phyloP scores from a whole-genome alignment of 2,888 invertebrate genomes.

The Tachina grossa region DNA sequence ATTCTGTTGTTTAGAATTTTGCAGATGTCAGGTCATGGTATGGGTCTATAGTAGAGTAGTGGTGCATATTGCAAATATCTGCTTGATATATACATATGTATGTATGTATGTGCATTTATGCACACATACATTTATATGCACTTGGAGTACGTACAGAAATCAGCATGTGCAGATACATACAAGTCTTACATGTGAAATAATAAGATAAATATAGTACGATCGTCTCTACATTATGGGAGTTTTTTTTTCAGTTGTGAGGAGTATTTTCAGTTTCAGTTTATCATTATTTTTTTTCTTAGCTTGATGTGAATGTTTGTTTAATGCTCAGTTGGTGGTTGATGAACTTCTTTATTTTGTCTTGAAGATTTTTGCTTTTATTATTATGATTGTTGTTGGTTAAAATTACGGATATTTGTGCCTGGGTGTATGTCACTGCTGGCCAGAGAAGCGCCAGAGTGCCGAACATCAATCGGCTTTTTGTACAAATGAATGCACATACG shows the following conservation, averaged over 20 bases:
- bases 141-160: neutral
- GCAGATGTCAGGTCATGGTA: conserved; percentile 70
- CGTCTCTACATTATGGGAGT: conserved; percentile 30
- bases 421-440: neutral
- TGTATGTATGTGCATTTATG: neutral
- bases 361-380: conserved; percentile 16
- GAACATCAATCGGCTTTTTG: too few relatives aligned
- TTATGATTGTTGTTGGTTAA: conserved; percentile 16
- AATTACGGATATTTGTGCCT: conserved; percentile 7
- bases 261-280: conserved; percentile 64
- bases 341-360: conserved; percentile 65
- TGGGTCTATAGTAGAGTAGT: conserved; percentile 46
- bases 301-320: conserved; percentile 50
- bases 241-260: neutral
- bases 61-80: conserved; percentile 67
- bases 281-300: conserved; percentile 40
- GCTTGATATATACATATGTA: neutral
- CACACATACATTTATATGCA: conserved; percentile 5
- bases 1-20: conserved; percentile 59
- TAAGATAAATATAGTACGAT: conserved; percentile 27
- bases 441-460: too few relatives aligned
- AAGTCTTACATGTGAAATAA: conserved; percentile 31
- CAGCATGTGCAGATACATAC: conserved; percentile 1
- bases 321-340: conserved; percentile 71
- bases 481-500: too few relatives aligned